phyloP scores from a whole-genome alignment of 2,797 vertebrate species.

The Myiotriccus ornatus region DNA sequence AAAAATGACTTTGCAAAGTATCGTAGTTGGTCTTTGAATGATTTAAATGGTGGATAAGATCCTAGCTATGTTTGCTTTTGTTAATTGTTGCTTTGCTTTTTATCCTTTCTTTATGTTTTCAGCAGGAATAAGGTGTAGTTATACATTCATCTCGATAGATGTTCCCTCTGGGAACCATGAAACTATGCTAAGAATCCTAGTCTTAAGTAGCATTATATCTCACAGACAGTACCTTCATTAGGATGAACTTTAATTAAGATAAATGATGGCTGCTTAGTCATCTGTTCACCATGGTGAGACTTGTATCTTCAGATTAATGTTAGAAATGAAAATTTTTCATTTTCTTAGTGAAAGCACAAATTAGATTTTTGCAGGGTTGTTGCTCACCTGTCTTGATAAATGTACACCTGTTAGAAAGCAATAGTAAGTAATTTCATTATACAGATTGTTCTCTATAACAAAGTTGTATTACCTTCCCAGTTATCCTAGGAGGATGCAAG shows the following conservation, averaged over 20 bases:
- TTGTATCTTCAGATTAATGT: slow-evolving; percentile 38
- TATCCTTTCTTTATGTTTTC: background rate
- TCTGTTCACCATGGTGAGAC: slow-evolving; percentile 35
- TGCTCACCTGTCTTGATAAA: slow-evolving; percentile 39
- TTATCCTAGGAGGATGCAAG: background rate
- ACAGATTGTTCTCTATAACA: background rate
- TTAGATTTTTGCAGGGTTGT: slow-evolving; percentile 45
- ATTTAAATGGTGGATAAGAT: background rate
- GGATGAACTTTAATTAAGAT: slow-evolving; percentile 75
- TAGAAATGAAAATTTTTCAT: slow-evolving; percentile 59
- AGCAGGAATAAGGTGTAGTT: background rate
- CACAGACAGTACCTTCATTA: slow-evolving; percentile 68
- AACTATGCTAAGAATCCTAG: background rate
- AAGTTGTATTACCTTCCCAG: background rate
- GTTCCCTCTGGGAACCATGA: background rate
- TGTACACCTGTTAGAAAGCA: slow-evolving; percentile 13
- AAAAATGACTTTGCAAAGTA: background rate
- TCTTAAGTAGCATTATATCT: slow-evolving; percentile 50
- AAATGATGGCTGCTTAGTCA: slow-evolving; percentile 67
- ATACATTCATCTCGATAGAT: background rate
- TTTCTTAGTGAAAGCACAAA: slow-evolving; percentile 63
- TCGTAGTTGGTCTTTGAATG: background rate
- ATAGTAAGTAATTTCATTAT: background rate
- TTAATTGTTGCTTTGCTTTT: background rate
- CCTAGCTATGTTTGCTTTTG: background rate